Percentiles rank a stretch among this genome's conserved stretches.
These are phyloP conservation scores for Diadophis punctatus DNA, from an alignment of 2,113 vertebrate genomes.

Conservation along the genomic window DNA sequence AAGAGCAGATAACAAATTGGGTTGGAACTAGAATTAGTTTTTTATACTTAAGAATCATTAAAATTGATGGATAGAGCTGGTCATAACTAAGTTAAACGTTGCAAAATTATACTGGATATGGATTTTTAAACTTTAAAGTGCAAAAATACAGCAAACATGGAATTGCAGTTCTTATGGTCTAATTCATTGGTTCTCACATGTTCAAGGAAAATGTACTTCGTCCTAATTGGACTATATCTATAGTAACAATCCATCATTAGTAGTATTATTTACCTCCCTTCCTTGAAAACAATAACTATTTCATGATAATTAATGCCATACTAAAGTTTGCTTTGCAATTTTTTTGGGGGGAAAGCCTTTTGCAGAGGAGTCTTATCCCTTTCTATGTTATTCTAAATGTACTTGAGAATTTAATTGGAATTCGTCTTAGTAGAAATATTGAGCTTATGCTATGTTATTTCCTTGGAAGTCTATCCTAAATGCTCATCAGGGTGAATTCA, in stretches of 20 bases:
- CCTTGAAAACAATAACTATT: neutral
- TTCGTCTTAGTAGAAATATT: neutral
- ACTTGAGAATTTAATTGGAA: neutral
- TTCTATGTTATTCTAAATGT: neutral
- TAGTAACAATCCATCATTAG: neutral
- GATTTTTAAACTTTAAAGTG: neutral
- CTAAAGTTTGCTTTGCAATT: neutral
- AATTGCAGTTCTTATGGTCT: neutral
- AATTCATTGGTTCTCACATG: neutral
- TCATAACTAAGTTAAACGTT: neutral
- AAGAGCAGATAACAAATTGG: neutral
- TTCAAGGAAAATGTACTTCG: neutral
- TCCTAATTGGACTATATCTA: neutral
- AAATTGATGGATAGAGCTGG: neutral
- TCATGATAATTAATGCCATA: neutral
- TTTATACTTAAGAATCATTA: neutral
- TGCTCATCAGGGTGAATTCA: neutral
- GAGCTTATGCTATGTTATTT: neutral
- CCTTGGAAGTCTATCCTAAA: neutral
- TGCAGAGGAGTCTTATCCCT: neutral
- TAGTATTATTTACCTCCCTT: neutral
- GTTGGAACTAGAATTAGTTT: neutral
- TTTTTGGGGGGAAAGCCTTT: neutral
- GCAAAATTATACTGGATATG: neutral
- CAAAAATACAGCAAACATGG: neutral